Evolutionary conservation across 2,113 vertebrate species (phyloP), one percentile per base, ranked within the genome.

Genomic region (Mormoops blainvillei): DNA sequence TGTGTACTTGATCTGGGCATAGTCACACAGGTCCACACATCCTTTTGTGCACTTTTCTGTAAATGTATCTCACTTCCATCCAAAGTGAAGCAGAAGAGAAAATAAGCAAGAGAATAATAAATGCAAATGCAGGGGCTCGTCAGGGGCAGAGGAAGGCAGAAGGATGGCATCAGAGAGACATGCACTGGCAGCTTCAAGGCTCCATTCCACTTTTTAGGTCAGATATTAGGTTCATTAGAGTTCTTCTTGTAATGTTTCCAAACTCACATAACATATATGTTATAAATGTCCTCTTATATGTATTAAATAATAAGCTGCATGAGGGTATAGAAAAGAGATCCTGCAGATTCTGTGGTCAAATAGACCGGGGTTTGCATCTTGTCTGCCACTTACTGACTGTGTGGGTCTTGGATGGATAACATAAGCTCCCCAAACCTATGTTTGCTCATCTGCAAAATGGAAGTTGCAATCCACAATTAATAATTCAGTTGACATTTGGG

Each of bases 41-140:
- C 48, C 31, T 26, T 76, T 12, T 4, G 24, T 48, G 33, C 2
- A 18, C 3, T 73, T 80, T 70, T 73, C 87, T 50, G 4, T 68
- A 61, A 89, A 38, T 5, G 41, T 48, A 36, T 87, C 67, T 19
- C 11, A 24, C 36, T 67, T 52, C 33, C 56, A n/a, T 54, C 31
- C 38, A 89, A 91, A 70, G 22, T 15, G 28, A 95, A 45, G 89
- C 85, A 48, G 82, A 82, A 58, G 56, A 94, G 54, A 50, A 63
- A 89, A 61, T 45, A 71, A 67, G 26, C 12, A 38, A 80, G 80
- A 74, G 71, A 71, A 22, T 50, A 58, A 48, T 50, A 48, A 71
- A 22, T 26, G 41, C 11, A 65, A 20, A 43, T 48, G 52, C 38
- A 80, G 20, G 1, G 7, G 2, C 48, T 41, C 0, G 13, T 16